Percentiles rank a stretch among this genome's conserved stretches.
These are phyloP conservation scores for Agriotes lineatus DNA, from an alignment of 2,888 invertebrate species.

Conservation along the genomic window DNA sequence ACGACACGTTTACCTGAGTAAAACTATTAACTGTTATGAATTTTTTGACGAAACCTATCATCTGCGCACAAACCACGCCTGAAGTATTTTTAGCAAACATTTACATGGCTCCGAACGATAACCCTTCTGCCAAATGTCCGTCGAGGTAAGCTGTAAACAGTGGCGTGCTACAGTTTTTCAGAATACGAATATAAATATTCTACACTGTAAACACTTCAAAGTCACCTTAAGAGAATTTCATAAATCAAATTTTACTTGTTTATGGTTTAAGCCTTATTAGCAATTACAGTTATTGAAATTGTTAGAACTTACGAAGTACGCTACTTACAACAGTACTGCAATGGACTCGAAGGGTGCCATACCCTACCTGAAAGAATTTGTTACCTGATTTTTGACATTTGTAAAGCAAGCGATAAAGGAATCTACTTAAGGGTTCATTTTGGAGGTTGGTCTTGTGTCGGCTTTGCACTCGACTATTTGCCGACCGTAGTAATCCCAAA, in stretches of 20 bases:
- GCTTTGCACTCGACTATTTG: neutral
- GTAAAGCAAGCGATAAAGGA: slow-evolving; percentile 2
- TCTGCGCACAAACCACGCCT: slow-evolving; percentile 30
- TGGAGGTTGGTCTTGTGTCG: neutral
- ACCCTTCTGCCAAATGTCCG: slow-evolving; percentile 37
- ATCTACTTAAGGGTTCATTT: neutral
- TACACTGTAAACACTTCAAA: neutral
- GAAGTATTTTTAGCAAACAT: slow-evolving; percentile 39
- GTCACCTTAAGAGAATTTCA: neutral
- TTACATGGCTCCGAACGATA: slow-evolving; percentile 34
- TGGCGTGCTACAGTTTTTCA: slow-evolving; percentile 30
- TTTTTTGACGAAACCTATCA: slow-evolving; percentile 28
- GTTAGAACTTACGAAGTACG: no score
- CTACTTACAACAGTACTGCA: neutral
- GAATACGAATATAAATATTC: slow-evolving; percentile 5
- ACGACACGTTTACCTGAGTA: slow-evolving; percentile 30
- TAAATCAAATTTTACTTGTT: no score
- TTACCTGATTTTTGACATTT: slow-evolving; percentile 31
- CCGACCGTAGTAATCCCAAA: neutral
- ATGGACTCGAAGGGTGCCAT: neutral
- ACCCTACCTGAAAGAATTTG: neutral
- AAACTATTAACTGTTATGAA: slow-evolving; percentile 10
- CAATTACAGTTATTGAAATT: no score
- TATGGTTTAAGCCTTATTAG: no score
- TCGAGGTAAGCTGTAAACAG: slow-evolving; percentile 26